These are phyloP conservation scores for Camponotus fellah DNA, from an alignment of 2,888 invertebrate species.

Conservation along the genomic window DNA sequence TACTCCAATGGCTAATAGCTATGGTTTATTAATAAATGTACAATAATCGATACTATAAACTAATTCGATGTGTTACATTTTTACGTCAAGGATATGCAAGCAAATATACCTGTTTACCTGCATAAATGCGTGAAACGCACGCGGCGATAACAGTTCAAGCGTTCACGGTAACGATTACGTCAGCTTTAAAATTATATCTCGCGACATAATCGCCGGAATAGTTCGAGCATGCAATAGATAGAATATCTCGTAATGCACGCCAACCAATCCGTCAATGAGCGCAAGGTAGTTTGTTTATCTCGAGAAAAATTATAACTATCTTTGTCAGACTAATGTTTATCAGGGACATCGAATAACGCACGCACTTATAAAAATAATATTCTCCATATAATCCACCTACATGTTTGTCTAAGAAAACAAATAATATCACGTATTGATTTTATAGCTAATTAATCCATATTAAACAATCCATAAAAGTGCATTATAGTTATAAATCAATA, in stretches of 20 bases:
- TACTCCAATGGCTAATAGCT: not conserved
- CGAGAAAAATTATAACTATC: not conserved
- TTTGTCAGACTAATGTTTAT: not conserved
- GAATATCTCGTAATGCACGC: constrained; percentile 4
- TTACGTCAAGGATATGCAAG: not conserved
- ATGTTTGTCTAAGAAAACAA: not conserved
- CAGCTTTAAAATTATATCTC: constrained; percentile 74
- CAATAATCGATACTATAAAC: constrained; percentile 2
- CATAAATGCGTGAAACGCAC: constrained; percentile 50
- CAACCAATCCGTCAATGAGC: constrained; percentile 11
- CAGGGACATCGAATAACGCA: not conserved
- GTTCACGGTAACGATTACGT: constrained; percentile 64
- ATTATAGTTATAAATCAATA: not conserved
- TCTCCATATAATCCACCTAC: not conserved
- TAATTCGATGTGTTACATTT: constrained; percentile 24
- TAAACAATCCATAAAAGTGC: not conserved
- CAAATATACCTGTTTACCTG: constrained; percentile 53
- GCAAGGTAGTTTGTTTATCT: constrained; percentile 25
- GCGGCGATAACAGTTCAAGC: constrained; percentile 65
- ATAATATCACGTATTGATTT: not conserved
- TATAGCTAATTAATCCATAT: not conserved
- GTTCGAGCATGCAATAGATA: constrained; percentile 32
- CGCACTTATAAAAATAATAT: constrained; percentile 14
- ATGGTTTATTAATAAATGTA: not conserved
- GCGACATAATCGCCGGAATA: constrained; percentile 54